Percentiles rank a stretch among this genome's conserved stretches.
These are phyloP conservation scores for Heliconius nattereri DNA, from an alignment of 1,140 invertebrate species.

Conservation along the genomic window DNA sequence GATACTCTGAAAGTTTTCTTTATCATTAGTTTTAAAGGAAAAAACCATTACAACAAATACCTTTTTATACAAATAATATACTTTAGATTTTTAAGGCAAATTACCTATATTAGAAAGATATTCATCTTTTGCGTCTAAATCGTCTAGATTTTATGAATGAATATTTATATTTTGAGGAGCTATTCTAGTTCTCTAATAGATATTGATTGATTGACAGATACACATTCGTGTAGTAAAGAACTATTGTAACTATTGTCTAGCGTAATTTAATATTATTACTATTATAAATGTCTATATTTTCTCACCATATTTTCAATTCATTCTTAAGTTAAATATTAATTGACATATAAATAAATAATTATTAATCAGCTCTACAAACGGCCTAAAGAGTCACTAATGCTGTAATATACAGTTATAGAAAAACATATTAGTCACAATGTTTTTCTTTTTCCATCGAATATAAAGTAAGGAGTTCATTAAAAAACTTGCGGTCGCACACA, in stretches of 20 bases:
- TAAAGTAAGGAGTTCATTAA: conserved; percentile 26
- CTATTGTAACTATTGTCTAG: not conserved
- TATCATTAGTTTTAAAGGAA: not conserved
- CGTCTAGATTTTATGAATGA: not conserved
- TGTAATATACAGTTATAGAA: not conserved
- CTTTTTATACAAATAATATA: too few relatives aligned
- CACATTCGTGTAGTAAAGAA: not conserved
- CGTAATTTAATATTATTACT: too few relatives aligned
- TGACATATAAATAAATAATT: not conserved
- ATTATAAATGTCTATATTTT: too few relatives aligned
- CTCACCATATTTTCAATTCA: not conserved
- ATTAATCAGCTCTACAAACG: not conserved
- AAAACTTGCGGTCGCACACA: conserved; percentile 37
- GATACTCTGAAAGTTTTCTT: not conserved
- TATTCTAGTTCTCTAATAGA: too few relatives aligned
- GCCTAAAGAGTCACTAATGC: not conserved
- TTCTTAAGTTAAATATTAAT: not conserved
- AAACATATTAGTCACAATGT: conserved; percentile 29
- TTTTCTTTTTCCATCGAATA: conserved; percentile 18
- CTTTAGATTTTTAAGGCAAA: too few relatives aligned
- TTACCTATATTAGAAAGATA: too few relatives aligned
- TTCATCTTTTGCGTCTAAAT: too few relatives aligned
- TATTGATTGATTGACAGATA: too few relatives aligned
- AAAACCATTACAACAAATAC: too few relatives aligned
- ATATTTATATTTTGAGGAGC: not conserved